Percentiles rank a stretch among this genome's conserved stretches.
These are phyloP conservation scores for Epinephelus malabaricus DNA, from an alignment of 2,797 vertebrate genomes.

Conservation along the genomic window DNA sequence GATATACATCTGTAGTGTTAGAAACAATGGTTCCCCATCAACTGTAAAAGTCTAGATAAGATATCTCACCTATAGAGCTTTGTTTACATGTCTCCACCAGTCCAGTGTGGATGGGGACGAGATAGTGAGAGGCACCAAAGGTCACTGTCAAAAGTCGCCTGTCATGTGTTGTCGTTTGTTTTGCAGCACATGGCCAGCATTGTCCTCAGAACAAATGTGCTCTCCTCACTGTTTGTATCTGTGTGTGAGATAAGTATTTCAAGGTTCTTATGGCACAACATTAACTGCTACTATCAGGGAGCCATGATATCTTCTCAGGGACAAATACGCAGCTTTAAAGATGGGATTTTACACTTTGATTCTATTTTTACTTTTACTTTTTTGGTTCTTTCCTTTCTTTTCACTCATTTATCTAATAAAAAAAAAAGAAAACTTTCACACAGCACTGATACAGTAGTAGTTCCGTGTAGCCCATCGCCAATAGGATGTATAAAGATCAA, in stretches of 20 bases:
- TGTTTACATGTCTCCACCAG: constrained; percentile 21
- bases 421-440: too few relatives aligned
- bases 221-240: constrained; percentile 23
- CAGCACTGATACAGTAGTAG: neutral
- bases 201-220: constrained; percentile 14
- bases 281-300: neutral
- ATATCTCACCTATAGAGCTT: constrained; percentile 14
- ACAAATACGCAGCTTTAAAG: neutral
- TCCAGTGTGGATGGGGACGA: neutral
- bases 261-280: constrained; percentile 18
- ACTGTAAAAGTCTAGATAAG: constrained; percentile 31
- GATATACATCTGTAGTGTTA: neutral
- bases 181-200: neutral
- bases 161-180: constrained; percentile 31
- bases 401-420: neutral
- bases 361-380: neutral
- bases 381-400: neutral
- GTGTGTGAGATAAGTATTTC: constrained; percentile 26
- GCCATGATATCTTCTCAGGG: neutral
- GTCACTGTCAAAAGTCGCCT: constrained; percentile 15
- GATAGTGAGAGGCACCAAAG: constrained; percentile 34
- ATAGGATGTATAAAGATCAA: neutral
- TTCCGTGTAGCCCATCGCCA: neutral
- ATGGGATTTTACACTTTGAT: neutral
- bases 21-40: constrained; percentile 11